Base-by-base conservation (phyloP, 2,888 invertebrate genomes). In the Melitaea athalia region DNA sequence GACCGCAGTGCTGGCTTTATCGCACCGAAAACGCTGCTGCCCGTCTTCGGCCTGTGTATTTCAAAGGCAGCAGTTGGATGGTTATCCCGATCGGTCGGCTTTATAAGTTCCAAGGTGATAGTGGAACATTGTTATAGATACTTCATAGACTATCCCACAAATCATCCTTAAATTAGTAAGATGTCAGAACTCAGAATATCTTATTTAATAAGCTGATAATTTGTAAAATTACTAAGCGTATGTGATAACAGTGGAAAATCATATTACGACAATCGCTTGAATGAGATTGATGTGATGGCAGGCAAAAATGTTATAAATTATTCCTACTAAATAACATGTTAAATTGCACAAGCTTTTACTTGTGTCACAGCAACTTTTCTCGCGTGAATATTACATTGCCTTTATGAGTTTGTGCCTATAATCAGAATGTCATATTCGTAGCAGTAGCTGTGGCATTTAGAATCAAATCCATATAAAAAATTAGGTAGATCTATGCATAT, bases 381-480 rank as follows among this genome's bases (percentile, higher is more conserved):
- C 14, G 14, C n/a, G 14, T 55, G 31, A 55, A 55, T 55, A 55
- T 55, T 55, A 14, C 53, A 55, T 55, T 14, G n/a, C 11, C 14
- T 12, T 45, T 45, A 12, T 45, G 14, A n/a, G n/a, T 49, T 49
- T 49, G 47, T 49, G 47, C n/a, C 45, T 8, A 14, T 47, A 47
- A 47, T 11, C 8, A 43, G 43, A 38, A 38, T 7, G 6, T 38
- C 8, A 8, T 38, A 33, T 5, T 6, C 33, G 6, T 38, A 38
- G 0, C 47, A n/a, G n/a, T 14, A 14, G 5, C n/a, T 49, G 31
- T 52, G 52, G 5, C 24, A 31, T 10, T 24, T 52, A 38, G 38
- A 38, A 38, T 7, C 38, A 38, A 38, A 38, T 38, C 38, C 8
- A 3, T 38, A 38, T 24, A 24, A 24, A 24, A 24, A 24, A 24